Percentiles rank a stretch among this genome's conserved stretches.
phyloP scores from a whole-genome alignment of 2,113 vertebrate genomes.

The Pyrgilauda ruficollis region DNA sequence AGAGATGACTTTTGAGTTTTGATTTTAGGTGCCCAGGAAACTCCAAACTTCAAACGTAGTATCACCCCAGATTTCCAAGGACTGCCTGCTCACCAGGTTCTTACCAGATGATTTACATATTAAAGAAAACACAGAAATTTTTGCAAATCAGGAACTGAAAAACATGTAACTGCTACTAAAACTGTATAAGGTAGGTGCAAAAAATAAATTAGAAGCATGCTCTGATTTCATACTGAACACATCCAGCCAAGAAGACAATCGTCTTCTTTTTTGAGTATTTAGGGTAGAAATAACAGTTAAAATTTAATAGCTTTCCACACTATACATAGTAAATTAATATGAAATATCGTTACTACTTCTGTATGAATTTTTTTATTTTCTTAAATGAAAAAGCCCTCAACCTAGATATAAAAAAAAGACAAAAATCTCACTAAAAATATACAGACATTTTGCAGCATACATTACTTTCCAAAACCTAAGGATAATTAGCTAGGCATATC shows the following conservation, averaged over 20 bases:
- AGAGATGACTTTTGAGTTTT: not conserved
- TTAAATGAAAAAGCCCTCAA: not conserved
- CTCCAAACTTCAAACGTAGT: not conserved
- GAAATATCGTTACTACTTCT: not conserved
- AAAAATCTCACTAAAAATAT: not conserved
- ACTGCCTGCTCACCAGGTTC: not conserved
- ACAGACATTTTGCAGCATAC: not conserved
- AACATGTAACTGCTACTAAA: not conserved
- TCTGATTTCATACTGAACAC: not conserved
- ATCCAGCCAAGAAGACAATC: not conserved
- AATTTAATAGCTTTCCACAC: not conserved
- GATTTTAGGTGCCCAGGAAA: not conserved
- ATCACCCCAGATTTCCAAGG: not conserved
- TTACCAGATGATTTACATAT: not conserved
- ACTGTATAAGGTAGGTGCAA: not conserved
- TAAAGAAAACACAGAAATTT: not conserved
- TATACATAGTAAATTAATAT: not conserved
- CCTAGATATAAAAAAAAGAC: not conserved
- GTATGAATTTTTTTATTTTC: not conserved
- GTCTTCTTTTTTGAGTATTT: not conserved
- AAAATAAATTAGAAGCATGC: not conserved
- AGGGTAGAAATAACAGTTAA: not conserved
- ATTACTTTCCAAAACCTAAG: not conserved
- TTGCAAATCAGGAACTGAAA: not conserved
- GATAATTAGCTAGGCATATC: not conserved